Base-by-base conservation (phyloP, 37 sponge, comb jelly and placozoan species). In the Halisarca cf. caerulea region DNA sequence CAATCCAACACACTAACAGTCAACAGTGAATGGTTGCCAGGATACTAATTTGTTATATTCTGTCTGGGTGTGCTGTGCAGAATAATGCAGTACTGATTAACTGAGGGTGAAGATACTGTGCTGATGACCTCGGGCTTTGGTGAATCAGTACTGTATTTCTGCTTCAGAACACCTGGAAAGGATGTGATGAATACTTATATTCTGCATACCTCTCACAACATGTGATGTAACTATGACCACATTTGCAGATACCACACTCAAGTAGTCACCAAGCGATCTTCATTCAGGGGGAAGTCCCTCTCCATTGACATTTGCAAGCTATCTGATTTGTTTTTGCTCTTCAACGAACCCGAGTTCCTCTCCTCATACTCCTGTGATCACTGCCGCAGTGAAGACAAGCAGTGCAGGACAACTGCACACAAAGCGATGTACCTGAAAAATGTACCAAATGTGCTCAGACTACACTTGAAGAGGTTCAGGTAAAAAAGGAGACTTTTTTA, bases 381-480 rank as follows among this genome's bases (percentile, higher is more conserved):
- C 42, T 74, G 77, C 25, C 45, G 23, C 8, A 3, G 36, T 32
- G 42, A 74, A 38, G 15, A 37, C 7, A 5, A 24, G 20, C 36
- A n/a, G 17, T 33, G 42, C 42, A n/a, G 32, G 2, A 42, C 77
- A 0, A 41, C 77, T 20, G 77, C 77, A 20, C 18, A 40, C 2
- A 74, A 40, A 9, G 41, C 38, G 21, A 41, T 83, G 55, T 70
- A 17, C 21, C 1, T 82, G 11, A 33, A 33, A 18, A 37, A 39
- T 20, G 33, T 73, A 21, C 58, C 39, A 1, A 45, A 92, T 86
- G 93, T 92, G 9, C 82, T 94, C 0, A 44, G 95, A 23, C 69
- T 94, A 11, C 95, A 94, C 55, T 59, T 94, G 57, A 94, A 94
- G 82, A 81, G 95, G 41, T 94, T 94, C 72, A 82, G 89, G 92